Evolutionary conservation across 2,888 invertebrate species (phyloP).

Genomic region (Spodoptera exigua): DNA sequence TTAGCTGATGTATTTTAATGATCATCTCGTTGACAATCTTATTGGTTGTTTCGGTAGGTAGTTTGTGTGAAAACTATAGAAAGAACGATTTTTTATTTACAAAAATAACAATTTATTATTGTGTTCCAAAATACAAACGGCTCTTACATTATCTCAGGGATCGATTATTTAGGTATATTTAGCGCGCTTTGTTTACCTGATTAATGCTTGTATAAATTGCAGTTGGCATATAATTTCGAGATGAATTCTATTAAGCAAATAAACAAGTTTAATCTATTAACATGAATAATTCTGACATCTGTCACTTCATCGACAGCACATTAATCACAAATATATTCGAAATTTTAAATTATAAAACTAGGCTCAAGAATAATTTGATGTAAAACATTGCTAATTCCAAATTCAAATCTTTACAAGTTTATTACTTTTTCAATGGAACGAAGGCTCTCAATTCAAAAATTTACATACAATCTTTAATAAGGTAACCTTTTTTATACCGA

Average conservation of each 20-base stretch:
- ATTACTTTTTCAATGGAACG: not conserved
- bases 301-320: constrained; percentile 24
- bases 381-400: not conserved
- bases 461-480: not conserved
- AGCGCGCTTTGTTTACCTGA: constrained; percentile 27
- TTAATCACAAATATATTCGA: constrained; percentile 12
- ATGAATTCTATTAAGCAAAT: constrained; percentile 45
- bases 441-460: not conserved
- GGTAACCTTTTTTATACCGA: not conserved
- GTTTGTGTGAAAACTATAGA: no score
- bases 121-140: not conserved
- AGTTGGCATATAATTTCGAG: constrained; percentile 28
- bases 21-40: not conserved
- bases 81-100: not conserved
- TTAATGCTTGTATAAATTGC: constrained; percentile 39
- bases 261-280: constrained; percentile 30
- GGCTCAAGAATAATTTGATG: no score
- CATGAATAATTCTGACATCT: constrained; percentile 36
- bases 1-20: no score
- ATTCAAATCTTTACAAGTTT: not conserved
- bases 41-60: not conserved
- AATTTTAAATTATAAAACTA: not conserved
- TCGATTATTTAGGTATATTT: constrained; percentile 16
- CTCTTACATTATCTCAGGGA: not conserved
- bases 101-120: not conserved